A percentile compares a stretch with the other conserved stretches of the same genome.
Evolutionary conservation across 1,140 invertebrate genomes (phyloP).

Genomic region (Drosophila erecta): DNA sequence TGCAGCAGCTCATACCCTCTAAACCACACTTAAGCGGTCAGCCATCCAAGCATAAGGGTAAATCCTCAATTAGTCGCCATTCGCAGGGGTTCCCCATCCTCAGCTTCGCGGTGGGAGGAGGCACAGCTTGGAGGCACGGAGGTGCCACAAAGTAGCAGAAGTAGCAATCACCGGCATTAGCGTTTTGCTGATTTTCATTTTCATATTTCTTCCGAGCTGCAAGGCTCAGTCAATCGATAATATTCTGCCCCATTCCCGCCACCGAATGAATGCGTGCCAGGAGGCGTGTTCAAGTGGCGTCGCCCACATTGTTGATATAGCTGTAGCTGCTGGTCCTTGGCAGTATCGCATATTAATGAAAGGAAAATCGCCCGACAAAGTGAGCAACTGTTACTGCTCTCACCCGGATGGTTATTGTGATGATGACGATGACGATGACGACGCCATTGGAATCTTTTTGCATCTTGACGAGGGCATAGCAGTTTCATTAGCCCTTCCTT

Average conservation of each 20-base stretch:
- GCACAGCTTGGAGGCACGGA: not conserved
- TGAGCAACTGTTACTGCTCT: conserved; percentile 32
- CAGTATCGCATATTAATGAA: conserved; percentile 45
- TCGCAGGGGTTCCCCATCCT: conserved; percentile 9
- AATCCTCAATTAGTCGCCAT: conserved; percentile 45
- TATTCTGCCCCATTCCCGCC: not conserved
- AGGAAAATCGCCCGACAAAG: conserved; percentile 23
- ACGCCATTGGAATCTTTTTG: conserved; percentile 10
- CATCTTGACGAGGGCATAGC: conserved; percentile 22
- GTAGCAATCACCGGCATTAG: conserved; percentile 24
- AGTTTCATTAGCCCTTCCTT: conserved; percentile 13
- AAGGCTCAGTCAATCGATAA: conserved; percentile 28
- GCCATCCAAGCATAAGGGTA: conserved; percentile 18
- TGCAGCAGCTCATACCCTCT: conserved; percentile 23
- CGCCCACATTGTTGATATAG: conserved; percentile 17
- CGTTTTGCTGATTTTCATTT: conserved; percentile 48
- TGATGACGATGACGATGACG: conserved; percentile 13
- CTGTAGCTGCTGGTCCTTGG: conserved; percentile 29
- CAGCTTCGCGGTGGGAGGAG: not conserved
- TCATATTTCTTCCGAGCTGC: conserved; percentile 12
- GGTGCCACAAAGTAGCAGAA: not conserved
- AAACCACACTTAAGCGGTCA: conserved; percentile 48
- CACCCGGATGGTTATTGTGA: conserved; percentile 13
- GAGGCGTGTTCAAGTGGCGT: conserved; percentile 45
- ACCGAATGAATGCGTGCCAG: conserved; percentile 17